phyloP scores from a whole-genome alignment of 1,140 invertebrate genomes.

The Mercenaria mercenaria region DNA sequence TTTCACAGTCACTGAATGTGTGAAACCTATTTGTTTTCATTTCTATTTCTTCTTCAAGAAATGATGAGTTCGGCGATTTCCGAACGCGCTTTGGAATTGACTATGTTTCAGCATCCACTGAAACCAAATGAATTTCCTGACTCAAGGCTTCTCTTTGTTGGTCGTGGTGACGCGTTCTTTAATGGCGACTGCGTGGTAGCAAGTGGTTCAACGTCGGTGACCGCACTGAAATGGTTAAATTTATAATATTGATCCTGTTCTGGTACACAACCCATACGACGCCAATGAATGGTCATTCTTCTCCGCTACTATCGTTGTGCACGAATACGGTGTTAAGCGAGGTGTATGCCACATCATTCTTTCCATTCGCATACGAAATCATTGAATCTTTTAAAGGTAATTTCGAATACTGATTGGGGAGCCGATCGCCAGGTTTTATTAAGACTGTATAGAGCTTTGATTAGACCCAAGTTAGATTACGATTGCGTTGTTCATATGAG shows the following conservation, averaged over 20 bases:
- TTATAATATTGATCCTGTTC: background rate
- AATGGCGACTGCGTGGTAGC: background rate
- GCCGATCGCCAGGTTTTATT: too few species aligned
- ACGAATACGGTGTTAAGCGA: background rate
- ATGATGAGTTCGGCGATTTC: background rate
- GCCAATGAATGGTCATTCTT: background rate
- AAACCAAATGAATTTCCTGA: background rate
- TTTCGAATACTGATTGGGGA: too few species aligned
- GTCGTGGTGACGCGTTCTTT: background rate
- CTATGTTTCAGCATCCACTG: too few species aligned
- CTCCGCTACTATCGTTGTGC: background rate
- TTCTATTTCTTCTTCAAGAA: background rate
- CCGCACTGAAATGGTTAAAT: constrained; percentile 28
- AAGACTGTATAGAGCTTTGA: too few species aligned
- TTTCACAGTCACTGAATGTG: background rate
- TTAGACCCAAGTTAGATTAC: too few species aligned
- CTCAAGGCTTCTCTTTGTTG: background rate
- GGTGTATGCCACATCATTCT: background rate
- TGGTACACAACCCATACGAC: background rate
- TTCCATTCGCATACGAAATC: background rate
- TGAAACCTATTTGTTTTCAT: background rate
- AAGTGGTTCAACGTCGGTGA: background rate
- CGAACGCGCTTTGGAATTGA: background rate
- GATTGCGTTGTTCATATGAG: too few species aligned
- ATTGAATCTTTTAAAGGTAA: too few species aligned